Percentiles rank a stretch among this genome's conserved stretches.
Conservation (phyloP, 2,888 invertebrate species). For the Hartigia nigra region DNA sequence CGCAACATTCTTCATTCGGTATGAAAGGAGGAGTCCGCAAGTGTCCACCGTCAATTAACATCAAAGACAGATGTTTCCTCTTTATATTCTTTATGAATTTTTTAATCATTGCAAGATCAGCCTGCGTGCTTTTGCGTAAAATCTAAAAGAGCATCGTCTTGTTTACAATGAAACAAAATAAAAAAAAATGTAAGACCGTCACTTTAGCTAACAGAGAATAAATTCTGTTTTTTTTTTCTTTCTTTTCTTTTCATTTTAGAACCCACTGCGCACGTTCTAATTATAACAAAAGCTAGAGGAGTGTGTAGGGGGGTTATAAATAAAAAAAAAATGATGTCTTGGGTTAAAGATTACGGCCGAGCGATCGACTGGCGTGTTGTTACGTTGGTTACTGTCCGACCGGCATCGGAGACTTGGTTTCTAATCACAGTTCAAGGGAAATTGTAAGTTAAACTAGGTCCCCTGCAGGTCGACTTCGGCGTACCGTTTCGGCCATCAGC, state of each 20-base stretch:
- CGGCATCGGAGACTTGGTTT: conserved; percentile 2
- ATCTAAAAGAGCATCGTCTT: neutral
- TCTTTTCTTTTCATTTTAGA: neutral
- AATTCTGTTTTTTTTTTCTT: neutral
- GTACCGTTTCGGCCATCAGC: conserved; percentile 29
- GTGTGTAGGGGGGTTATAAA: neutral
- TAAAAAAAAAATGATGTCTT: conserved; percentile 1
- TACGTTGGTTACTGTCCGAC: conserved; percentile 11
- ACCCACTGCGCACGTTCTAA: neutral
- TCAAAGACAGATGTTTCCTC: neutral
- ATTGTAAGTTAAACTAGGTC: conserved; percentile 27
- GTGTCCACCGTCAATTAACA: neutral
- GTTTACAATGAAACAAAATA: neutral
- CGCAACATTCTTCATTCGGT: neutral
- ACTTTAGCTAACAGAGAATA: neutral
- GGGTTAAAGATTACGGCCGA: conserved; percentile 3
- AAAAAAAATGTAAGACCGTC: neutral
- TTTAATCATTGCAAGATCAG: neutral
- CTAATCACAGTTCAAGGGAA: conserved; percentile 38
- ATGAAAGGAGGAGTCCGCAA: neutral
- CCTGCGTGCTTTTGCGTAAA: neutral
- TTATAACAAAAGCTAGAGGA: neutral
- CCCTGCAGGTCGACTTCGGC: conserved; percentile 26
- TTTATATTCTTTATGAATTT: neutral
- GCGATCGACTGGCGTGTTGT: neutral